phyloP scores from a whole-genome alignment of 2,113 vertebrate species.

The Terrapene triunguis region DNA sequence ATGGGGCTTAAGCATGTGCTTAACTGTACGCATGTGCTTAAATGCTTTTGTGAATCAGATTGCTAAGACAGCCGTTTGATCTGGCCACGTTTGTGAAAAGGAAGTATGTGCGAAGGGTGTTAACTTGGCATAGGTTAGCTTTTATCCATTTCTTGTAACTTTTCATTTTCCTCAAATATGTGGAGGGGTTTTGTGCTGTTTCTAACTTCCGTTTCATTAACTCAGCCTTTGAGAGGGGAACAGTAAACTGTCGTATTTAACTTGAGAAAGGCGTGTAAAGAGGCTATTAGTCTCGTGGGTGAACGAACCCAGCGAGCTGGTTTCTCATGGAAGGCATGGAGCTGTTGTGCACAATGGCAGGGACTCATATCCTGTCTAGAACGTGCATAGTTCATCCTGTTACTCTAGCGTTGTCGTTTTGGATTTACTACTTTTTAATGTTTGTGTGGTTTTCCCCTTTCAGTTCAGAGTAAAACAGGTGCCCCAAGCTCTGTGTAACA shows the following conservation, averaged over 20 bases:
- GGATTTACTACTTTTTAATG: slow-evolving; percentile 43
- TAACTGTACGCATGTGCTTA: not conserved
- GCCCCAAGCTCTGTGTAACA: not conserved
- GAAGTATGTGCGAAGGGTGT: rapidly evolving
- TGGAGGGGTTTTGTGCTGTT: not conserved
- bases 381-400: slow-evolving; percentile 69
- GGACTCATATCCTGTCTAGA: slow-evolving; percentile 74
- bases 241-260: not conserved
- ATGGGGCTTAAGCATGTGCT: rapidly evolving
- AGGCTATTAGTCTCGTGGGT: not conserved
- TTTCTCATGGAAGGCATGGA: not conserved
- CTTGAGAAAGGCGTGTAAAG: not conserved
- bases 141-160: not conserved
- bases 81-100: rapidly evolving
- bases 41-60: rapidly evolving
- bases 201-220: not conserved
- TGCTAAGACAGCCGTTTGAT: not conserved
- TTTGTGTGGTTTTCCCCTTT: slow-evolving; percentile 31
- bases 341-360: not conserved
- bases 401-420: slow-evolving; percentile 61
- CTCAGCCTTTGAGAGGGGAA: not conserved
- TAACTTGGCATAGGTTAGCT: rapidly evolving
- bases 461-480: not conserved
- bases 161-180: not conserved
- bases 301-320: not conserved